Percentiles rank a stretch among this genome's conserved stretches.
Conservation (phyloP, 2,888 invertebrate species). For the Drosophila mimetica region DNA sequence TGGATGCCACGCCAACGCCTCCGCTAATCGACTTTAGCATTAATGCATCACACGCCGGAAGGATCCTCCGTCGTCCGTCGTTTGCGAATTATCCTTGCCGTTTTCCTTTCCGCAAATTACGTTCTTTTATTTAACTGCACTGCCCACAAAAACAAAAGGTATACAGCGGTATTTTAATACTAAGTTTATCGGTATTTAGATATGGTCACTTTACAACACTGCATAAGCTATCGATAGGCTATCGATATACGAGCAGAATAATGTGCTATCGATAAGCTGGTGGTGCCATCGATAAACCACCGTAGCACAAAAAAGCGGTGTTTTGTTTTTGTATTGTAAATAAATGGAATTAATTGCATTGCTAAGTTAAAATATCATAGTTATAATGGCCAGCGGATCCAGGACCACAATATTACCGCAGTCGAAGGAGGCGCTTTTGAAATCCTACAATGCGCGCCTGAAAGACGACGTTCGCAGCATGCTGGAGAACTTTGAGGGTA, state of each 20-base stretch:
- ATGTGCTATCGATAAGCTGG: no score
- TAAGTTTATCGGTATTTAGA: no score
- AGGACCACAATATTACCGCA: conserved; percentile 87
- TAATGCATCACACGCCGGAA: conserved; percentile 83
- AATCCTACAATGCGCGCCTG: conserved; percentile 96
- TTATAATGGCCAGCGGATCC: conserved; percentile 53
- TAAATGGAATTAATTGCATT: no score
- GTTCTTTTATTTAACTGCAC: neutral
- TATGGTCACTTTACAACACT: no score
- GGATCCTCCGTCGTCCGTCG: conserved; percentile 73
- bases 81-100: neutral
- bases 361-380: no score
- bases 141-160: no score
- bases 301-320: no score
- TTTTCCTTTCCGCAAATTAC: neutral
- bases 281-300: no score
- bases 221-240: no score
- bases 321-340: no score
- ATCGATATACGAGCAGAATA: no score
- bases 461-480: conserved; percentile 99
- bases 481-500: conserved; percentile 98
- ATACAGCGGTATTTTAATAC: no score
- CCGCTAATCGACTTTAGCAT: conserved; percentile 83
- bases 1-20: conserved; percentile 62
- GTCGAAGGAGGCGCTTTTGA: conserved; percentile 96